Evolutionary conservation across 2,888 invertebrate genomes (phyloP).

Genomic region (Hirudinaria manillensis): DNA sequence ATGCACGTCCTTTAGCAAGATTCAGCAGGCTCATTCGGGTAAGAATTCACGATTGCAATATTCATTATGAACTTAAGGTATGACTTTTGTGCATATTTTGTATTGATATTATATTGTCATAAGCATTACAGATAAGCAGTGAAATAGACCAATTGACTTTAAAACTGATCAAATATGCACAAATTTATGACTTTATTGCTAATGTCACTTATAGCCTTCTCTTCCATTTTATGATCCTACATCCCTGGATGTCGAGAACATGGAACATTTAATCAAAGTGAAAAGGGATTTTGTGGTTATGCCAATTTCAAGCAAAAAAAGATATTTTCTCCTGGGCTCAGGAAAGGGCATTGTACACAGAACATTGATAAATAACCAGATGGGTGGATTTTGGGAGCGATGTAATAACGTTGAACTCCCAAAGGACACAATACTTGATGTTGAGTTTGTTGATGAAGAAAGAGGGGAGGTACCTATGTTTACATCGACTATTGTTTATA

Average conservation of each 20-base stretch:
- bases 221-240: no score
- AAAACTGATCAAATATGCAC: no score
- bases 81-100: no score
- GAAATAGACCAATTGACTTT: no score
- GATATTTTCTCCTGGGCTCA: no score
- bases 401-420: conserved; percentile 56
- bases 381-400: not conserved
- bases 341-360: no score
- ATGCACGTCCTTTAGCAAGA: not conserved
- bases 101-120: no score
- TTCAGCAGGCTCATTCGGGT: not conserved
- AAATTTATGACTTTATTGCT: no score
- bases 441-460: conserved; percentile 67
- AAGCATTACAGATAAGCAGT: no score
- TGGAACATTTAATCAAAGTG: not conserved
- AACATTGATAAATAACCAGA: not conserved
- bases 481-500: not conserved
- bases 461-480: conserved; percentile 57
- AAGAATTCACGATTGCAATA: conserved; percentile 49
- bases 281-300: no score
- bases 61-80: no score
- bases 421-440: conserved; percentile 67
- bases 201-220: conserved; percentile 41
- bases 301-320: no score
- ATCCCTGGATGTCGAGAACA: not conserved